A percentile compares a stretch with the other conserved stretches of the same genome.
Conservation (phyloP, 2,113 vertebrate genomes). For the Labeo catla region DNA sequence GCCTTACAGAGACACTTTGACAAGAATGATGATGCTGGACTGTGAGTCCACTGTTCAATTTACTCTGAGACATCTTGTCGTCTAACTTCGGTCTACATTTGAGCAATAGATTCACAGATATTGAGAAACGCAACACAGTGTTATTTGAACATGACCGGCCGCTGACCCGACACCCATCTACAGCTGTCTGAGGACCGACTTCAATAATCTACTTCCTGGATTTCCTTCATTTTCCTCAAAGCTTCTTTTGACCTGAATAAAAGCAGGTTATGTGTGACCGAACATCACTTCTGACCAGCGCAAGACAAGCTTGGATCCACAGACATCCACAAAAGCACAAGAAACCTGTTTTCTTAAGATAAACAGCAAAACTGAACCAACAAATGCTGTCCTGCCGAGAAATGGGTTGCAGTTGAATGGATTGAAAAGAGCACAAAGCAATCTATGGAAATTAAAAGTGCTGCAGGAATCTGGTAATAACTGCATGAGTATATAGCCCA, state of each 20-base stretch:
- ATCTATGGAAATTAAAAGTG: too few species aligned
- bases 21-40: not conserved
- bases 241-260: conserved; percentile 13
- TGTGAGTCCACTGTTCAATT: not conserved
- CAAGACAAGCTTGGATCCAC: not conserved
- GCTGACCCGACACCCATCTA: not conserved
- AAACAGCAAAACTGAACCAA: not conserved
- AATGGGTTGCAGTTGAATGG: too few species aligned
- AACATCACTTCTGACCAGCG: not conserved
- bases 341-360: not conserved
- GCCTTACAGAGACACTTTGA: not conserved
- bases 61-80: not conserved
- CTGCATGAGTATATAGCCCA: too few species aligned
- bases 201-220: not conserved
- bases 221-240: conserved; percentile 10
- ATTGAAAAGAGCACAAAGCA: too few species aligned
- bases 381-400: too few species aligned
- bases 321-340: not conserved
- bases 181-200: not conserved
- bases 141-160: not conserved
- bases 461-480: too few species aligned
- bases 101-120: not conserved
- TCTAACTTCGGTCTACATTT: not conserved
- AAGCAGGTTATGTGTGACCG: not conserved
- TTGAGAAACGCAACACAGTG: not conserved